phyloP scores from a whole-genome alignment of 2,888 invertebrate species.

The Lithophane leautieri region DNA sequence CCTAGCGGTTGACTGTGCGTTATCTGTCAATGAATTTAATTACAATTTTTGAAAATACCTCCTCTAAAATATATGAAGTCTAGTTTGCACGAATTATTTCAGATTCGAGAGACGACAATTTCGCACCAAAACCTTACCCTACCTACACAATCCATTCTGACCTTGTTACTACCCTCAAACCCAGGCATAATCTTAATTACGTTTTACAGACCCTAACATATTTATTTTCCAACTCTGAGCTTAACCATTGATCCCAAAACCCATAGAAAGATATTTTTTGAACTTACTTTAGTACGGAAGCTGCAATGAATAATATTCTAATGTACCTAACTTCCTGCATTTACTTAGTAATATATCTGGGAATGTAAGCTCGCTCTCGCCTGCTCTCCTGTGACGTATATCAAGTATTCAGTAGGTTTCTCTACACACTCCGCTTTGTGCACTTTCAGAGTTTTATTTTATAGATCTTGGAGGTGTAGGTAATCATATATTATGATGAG shows the following conservation, averaged over 20 bases:
- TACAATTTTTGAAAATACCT: too few species aligned
- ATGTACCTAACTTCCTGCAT: conserved; percentile 28
- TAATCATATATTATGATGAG: neutral
- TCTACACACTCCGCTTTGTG: conserved; percentile 22
- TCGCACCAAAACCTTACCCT: neutral
- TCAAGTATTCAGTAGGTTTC: conserved; percentile 37
- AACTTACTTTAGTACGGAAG: neutral
- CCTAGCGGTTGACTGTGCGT: neutral
- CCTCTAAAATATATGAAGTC: neutral
- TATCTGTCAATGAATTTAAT: too few species aligned
- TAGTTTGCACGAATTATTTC: neutral
- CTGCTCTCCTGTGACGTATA: conserved; percentile 30
- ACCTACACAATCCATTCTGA: neutral
- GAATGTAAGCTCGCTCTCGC: conserved; percentile 6
- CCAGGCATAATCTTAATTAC: neutral
- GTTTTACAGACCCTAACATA: too few species aligned
- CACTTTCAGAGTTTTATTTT: conserved; percentile 16
- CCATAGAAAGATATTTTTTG: neutral
- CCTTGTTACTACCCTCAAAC: neutral
- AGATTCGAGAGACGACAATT: neutral
- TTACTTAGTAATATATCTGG: conserved; percentile 33
- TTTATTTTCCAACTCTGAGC: neutral
- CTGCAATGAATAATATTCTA: conserved; percentile 27
- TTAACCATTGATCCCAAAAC: neutral
- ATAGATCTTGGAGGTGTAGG: conserved; percentile 4